Percentiles rank a stretch among this genome's conserved stretches.
phyloP scores from a whole-genome alignment of 2,797 vertebrate genomes.

The Enteromius fasciolatus region DNA sequence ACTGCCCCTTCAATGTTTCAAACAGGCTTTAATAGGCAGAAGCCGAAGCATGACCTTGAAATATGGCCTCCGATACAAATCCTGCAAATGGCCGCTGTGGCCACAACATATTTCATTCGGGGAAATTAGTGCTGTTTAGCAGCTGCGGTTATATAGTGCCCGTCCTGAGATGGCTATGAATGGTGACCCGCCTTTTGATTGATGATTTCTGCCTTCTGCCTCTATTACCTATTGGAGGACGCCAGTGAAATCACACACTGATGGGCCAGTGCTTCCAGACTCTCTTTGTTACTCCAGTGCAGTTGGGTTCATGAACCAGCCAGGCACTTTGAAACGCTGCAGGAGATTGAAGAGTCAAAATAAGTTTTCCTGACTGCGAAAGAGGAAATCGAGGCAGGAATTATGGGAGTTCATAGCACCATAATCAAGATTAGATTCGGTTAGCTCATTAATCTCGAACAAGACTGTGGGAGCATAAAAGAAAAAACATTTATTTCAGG shows the following conservation, averaged over 20 bases:
- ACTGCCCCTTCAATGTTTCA: conserved; percentile 75
- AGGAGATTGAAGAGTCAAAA: conserved; percentile 12
- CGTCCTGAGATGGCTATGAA: conserved; percentile 59
- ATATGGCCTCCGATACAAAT: conserved; percentile 72
- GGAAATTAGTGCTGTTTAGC: conserved; percentile 77
- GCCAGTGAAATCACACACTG: conserved; percentile 57
- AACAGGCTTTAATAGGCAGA: conserved; percentile 75
- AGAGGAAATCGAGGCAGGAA: conserved; percentile 58
- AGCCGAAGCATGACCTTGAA: conserved; percentile 70
- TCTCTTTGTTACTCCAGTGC: conserved; percentile 8
- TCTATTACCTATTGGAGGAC: conserved; percentile 39
- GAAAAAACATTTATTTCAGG: conserved; percentile 57
- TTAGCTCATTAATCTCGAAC: conserved; percentile 71
- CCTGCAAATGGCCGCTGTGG: conserved; percentile 72
- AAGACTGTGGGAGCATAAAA: conserved; percentile 25
- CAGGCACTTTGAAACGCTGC: conserved; percentile 14
- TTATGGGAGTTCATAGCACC: conserved; percentile 53
- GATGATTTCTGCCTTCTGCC: conserved; percentile 53
- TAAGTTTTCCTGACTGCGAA: conserved; percentile 35
- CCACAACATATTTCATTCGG: conserved; percentile 72
- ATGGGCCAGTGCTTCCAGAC: conserved; percentile 31
- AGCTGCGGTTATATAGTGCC: conserved; percentile 68
- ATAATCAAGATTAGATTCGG: conserved; percentile 70
- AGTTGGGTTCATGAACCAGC: conserved; percentile 32
- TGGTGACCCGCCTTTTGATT: conserved; percentile 61